These are phyloP conservation scores for Virgularia gustaviana DNA, from an alignment of 92 coral and sea anemone species.

Conservation along the genomic window DNA sequence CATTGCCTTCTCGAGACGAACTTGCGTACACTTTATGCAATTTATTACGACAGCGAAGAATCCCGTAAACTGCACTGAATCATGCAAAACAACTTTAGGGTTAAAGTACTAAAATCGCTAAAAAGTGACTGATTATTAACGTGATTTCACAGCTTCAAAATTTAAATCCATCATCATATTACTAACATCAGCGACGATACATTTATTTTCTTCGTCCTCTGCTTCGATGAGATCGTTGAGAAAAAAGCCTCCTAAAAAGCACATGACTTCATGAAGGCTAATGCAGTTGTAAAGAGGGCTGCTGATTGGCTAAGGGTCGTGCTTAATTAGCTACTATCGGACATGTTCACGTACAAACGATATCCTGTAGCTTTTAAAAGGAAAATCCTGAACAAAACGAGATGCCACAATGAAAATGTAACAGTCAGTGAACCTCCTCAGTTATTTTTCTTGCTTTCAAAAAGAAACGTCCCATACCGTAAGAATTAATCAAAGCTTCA, in stretches of 20 bases:
- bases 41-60: not conserved
- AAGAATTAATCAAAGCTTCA: conserved; percentile 78
- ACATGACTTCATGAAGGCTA: not conserved
- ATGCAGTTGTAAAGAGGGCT: too few species aligned
- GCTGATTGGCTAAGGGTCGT: too few species aligned
- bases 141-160: not conserved
- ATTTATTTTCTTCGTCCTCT: conserved; percentile 76
- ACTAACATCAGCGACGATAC: conserved; percentile 96
- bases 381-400: too few species aligned
- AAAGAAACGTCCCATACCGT: conserved; percentile 54
- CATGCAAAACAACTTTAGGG: not conserved
- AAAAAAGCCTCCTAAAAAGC: conserved; percentile 79
- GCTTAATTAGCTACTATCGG: too few species aligned
- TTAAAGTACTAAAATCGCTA: too few species aligned
- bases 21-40: not conserved
- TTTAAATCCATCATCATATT: not conserved
- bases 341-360: too few species aligned
- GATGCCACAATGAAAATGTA: too few species aligned
- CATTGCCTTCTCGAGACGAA: not conserved
- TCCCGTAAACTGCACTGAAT: not conserved
- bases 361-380: too few species aligned
- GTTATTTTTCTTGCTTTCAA: not conserved
- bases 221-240: conserved; percentile 94
- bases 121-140: too few species aligned
- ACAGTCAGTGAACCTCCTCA: too few species aligned